phyloP scores from a whole-genome alignment of 2,888 invertebrate genomes.

The Rhyacophila evoluta region DNA sequence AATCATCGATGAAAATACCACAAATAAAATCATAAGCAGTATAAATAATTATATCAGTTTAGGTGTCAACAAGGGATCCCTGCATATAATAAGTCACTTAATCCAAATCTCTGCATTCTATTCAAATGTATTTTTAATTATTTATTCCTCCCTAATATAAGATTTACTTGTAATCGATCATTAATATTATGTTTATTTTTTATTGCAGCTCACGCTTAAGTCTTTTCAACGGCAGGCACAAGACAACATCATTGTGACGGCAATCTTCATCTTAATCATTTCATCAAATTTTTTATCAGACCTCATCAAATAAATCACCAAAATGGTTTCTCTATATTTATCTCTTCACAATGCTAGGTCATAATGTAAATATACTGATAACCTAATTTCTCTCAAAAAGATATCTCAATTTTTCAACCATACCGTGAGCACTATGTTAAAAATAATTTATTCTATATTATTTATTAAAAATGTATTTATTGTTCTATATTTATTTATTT shows the following conservation, averaged over 20 bases:
- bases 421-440: background rate
- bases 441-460: constrained; percentile 37
- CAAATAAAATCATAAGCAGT: too few species aligned
- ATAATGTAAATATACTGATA: constrained; percentile 5
- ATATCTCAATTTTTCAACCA: background rate
- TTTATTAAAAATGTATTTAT: constrained; percentile 33
- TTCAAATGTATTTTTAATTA: background rate
- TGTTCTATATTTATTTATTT: constrained; percentile 2
- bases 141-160: background rate
- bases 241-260: background rate
- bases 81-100: too few species aligned
- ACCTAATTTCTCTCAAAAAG: background rate
- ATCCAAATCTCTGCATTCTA: background rate
- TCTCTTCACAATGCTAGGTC: background rate
- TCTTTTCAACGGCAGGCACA: background rate
- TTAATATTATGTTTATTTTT: background rate
- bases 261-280: background rate
- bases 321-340: constrained; percentile 12
- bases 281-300: constrained; percentile 22
- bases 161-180: background rate
- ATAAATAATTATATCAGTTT: too few species aligned
- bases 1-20: too few species aligned
- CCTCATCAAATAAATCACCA: background rate
- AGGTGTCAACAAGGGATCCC: too few species aligned
- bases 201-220: constrained; percentile 23